phyloP scores from a whole-genome alignment of 2,797 vertebrate species.

The Microchirus variegatus region DNA sequence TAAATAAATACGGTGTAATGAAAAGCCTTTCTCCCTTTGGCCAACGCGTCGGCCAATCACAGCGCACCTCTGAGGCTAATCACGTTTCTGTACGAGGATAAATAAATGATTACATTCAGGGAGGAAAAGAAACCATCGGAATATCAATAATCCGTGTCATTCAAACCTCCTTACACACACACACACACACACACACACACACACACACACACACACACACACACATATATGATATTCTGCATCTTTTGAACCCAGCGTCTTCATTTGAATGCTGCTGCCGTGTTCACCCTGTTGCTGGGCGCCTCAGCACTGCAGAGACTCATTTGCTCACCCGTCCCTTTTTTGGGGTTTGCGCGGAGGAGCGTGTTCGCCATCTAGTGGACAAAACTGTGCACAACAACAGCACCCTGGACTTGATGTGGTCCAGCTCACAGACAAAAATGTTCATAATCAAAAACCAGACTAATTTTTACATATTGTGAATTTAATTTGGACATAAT shows the following conservation, averaged over 20 bases:
- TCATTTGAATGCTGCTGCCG: conserved; percentile 62
- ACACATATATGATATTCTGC: conserved; percentile 39
- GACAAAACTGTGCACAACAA: not conserved
- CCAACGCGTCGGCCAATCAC: too few species aligned
- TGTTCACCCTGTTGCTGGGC: conserved; percentile 60
- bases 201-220: conserved; percentile 17
- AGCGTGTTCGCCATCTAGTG: conserved; percentile 57
- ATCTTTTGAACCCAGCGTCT: conserved; percentile 45
- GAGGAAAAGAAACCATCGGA: not conserved
- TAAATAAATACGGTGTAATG: too few species aligned
- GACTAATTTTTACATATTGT: too few species aligned
- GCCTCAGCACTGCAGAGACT: conserved; percentile 52
- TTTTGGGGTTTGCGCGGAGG: not conserved
- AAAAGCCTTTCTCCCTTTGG: too few species aligned
- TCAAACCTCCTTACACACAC: conserved; percentile 17
- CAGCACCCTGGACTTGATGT: not conserved
- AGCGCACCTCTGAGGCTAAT: too few species aligned
- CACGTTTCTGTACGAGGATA: too few species aligned
- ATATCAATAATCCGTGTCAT: conserved; percentile 42
- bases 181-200: conserved; percentile 4
- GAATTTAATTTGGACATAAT: too few species aligned
- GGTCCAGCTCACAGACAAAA: too few species aligned
- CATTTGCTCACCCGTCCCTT: not conserved
- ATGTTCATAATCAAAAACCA: too few species aligned
- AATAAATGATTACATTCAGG: not conserved